phyloP scores from a whole-genome alignment of 2,113 vertebrate species.

The Pseudolaguvia tuberculata region DNA sequence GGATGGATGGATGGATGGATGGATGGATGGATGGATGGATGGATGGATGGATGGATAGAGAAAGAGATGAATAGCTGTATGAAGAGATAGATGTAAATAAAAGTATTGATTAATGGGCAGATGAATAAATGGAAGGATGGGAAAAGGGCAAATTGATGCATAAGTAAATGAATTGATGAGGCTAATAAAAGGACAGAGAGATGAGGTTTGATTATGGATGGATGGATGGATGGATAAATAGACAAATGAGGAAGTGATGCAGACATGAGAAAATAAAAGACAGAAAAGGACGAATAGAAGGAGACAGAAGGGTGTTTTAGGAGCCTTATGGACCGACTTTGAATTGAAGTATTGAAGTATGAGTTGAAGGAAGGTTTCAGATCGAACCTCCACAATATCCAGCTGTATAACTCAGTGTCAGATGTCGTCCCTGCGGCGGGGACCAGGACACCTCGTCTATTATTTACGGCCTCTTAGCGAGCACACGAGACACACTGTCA shows the following conservation, averaged over 20 bases:
- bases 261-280: background rate
- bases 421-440: conserved; percentile 41
- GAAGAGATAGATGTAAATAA: too few species aligned
- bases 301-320: background rate
- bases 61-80: background rate
- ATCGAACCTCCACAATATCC: conserved; percentile 4
- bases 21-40: background rate
- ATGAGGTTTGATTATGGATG: background rate
- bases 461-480: conserved; percentile 47
- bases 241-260: background rate
- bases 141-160: too few species aligned
- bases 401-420: conserved; percentile 16
- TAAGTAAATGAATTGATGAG: too few species aligned
- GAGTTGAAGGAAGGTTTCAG: conserved; percentile 2
- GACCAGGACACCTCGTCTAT: conserved; percentile 34
- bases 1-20: background rate
- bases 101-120: too few species aligned
- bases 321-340: background rate
- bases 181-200: too few species aligned
- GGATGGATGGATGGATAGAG: background rate
- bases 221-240: too few species aligned
- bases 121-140: too few species aligned
- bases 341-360: conserved; percentile 2
- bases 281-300: background rate
- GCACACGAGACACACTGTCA: conserved; percentile 41